Evolutionary conservation across 1,140 invertebrate genomes (phyloP), one percentile per base, ranked within the genome.

Genomic region (Macrotrachela quadricornifera): DNA sequence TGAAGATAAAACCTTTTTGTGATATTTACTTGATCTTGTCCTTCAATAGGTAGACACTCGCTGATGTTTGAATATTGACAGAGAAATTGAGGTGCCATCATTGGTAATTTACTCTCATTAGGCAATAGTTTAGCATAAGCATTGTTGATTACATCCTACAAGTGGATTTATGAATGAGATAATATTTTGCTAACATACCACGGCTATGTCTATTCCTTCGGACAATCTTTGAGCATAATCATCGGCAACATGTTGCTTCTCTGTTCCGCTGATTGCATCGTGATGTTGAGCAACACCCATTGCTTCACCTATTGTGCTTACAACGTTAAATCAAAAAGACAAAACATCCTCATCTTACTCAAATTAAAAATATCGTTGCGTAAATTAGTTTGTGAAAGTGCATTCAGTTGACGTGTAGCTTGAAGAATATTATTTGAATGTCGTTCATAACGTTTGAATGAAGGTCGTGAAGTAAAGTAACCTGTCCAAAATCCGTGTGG

Each of bases 211-310:
- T 0, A 79, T 69, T 1, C 77, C 80, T 57, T 74, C 68, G 10
- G 71, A 66, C 10, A 87, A 65, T 57, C 80, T 71, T 57, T 78
- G 70, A 0, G 74, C 78, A 65, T 97, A 97, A 68, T 97, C 88
- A 61, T 65, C 58, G 10, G 68, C 65, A 12, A 71, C 69, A 50
- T 58, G 59, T 52, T 71, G 68, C 54, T 70, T 68, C 36, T 64
- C 65, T 54, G 69, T 71, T 3, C 69, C 68, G 9, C 49, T 75
- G 3, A 78, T 69, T 16, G 73, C 77, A 65, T 79, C 87, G 61
- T 95, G 88, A 70, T 94, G 88, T 63, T 94, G 87, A 74, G 83
- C 79, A 0, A 90, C 73, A 17, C 82, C 85, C 73, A 82, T 67
- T 10, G 71, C 67, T 59, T 64, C 58, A 54, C 57, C 68, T 66